These are phyloP conservation scores for mouse (Mus musculus) DNA, from an alignment of 2,113 vertebrate species.

Conservation along the genomic window GRCm39 chr7:113497001-113497500, in stretches of 20 bases:
- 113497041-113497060: slow-evolving; percentile 13
- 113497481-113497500: neutral
- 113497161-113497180: slow-evolving; percentile 41
- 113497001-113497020: slow-evolving; percentile 15
- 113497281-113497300: slow-evolving; percentile 18
- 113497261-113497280: slow-evolving; percentile 24
- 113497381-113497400: neutral
- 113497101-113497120: slow-evolving; percentile 30
- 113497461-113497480: neutral
- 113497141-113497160: neutral
- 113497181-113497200: slow-evolving; percentile 27
- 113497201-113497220: slow-evolving; percentile 50
- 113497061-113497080: slow-evolving; percentile 29
- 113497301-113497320: slow-evolving; percentile 39
- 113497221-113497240: slow-evolving; percentile 3
- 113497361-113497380: neutral
- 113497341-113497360: neutral
- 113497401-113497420: neutral
- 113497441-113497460: neutral
- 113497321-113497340: slow-evolving; percentile 29
- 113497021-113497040: neutral
- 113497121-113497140: slow-evolving; percentile 23
- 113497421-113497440: neutral
- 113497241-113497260: neutral
- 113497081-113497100: slow-evolving; percentile 28